These are phyloP conservation scores for Antechinus flavipes DNA, from an alignment of 2,113 vertebrate species.

Conservation along the genomic window DNA sequence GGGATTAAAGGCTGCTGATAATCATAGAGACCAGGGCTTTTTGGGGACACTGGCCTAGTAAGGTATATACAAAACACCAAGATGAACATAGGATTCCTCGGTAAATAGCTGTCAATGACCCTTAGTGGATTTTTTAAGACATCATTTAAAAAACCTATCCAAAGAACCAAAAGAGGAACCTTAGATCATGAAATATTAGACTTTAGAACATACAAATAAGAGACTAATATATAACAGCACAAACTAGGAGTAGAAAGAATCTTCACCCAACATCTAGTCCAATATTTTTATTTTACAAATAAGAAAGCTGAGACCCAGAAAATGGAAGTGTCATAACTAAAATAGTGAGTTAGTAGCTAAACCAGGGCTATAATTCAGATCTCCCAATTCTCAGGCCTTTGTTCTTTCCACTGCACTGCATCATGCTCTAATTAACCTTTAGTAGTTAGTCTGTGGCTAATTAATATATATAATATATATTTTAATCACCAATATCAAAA, in stretches of 20 bases:
- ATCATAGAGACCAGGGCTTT: neutral
- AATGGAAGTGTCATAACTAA: neutral
- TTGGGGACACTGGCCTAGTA: neutral
- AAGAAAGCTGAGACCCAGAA: neutral
- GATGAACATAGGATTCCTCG: neutral
- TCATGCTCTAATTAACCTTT: neutral
- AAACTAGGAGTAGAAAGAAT: neutral
- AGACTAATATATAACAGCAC: neutral
- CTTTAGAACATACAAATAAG: neutral
- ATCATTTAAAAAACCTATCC: neutral
- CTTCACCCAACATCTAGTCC: neutral
- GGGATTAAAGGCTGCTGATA: neutral
- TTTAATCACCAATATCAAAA: neutral
- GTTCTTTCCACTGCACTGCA: neutral
- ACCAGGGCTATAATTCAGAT: neutral
- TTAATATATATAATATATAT: neutral
- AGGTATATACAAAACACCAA: neutral
- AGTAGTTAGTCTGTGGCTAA: neutral
- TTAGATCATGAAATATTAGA: neutral
- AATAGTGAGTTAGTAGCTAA: neutral
- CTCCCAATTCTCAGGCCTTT: neutral
- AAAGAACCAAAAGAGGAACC: neutral
- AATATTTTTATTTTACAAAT: neutral
- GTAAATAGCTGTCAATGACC: neutral
- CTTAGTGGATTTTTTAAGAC: neutral